phyloP scores from a whole-genome alignment of 2,888 invertebrate genomes.

The Morinoia aosen region DNA sequence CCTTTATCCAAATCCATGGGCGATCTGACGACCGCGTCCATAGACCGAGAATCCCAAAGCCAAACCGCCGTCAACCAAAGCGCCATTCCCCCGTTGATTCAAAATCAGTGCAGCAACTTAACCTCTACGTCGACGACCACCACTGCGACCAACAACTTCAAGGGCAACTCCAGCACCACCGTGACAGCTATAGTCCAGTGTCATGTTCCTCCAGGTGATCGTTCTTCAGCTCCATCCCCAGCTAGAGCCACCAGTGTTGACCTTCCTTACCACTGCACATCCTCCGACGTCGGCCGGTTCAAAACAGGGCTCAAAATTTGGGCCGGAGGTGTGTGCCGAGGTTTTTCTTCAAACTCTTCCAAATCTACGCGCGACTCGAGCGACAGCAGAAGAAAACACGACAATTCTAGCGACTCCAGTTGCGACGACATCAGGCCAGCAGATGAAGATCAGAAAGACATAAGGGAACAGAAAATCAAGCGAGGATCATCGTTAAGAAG shows the following conservation, averaged over 20 bases:
- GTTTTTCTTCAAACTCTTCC: conserved; percentile 29
- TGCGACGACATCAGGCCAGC: conserved; percentile 32
- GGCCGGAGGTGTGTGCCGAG: conserved; percentile 28
- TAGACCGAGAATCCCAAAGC: not conserved
- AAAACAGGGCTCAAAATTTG: conserved; percentile 33
- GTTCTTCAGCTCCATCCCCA: not conserved
- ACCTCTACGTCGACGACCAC: not conserved
- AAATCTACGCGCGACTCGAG: not conserved
- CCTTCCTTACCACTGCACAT: not conserved
- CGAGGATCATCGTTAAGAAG: not conserved
- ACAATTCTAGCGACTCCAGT: not conserved
- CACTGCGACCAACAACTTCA: not conserved
- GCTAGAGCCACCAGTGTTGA: conserved; percentile 30
- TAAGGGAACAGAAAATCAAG: not conserved
- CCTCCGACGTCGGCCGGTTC: conserved; percentile 36
- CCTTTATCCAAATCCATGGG: conserved; percentile 33
- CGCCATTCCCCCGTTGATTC: not conserved
- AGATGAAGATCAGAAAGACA: not conserved
- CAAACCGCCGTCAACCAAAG: not conserved
- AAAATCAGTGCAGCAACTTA: not conserved
- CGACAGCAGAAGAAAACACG: conserved; percentile 4
- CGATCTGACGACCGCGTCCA: conserved; percentile 15
- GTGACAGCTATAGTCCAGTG: conserved; percentile 32
- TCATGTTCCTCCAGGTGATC: not conserved
- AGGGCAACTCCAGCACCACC: not conserved